Base-by-base conservation (phyloP, 2,888 invertebrate genomes). In the Tanytarsus gracilentus region DNA sequence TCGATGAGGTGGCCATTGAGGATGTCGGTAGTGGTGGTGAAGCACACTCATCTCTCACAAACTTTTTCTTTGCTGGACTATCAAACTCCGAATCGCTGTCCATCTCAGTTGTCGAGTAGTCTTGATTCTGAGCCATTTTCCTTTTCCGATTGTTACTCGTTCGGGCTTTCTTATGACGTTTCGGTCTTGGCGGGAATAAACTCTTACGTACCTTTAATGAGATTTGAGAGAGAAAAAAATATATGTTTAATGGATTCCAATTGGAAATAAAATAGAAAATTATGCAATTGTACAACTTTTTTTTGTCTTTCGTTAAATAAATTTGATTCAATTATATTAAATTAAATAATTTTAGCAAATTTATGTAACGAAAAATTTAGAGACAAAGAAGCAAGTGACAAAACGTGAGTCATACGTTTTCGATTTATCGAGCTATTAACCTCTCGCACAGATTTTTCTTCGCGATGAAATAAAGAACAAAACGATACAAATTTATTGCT, bases 121-220 rank as follows among this genome's bases (percentile, higher is more conserved):
- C 30, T 11, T 48, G 59, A 49, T 25, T 49, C 21, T 58, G 44
- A 36, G 60, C 25, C 60, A 60, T 60, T 33, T 60, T 60, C 7
- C 60, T 14, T 14, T 60, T 60, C 14, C 33, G 60, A 39, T 21
- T 62, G 3, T 49, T 36, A 6, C 49, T 23, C 11, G 65, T 58
- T 27, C 65, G 64, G 11, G 63, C 62, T 63, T 64, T 66, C 61
- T 64, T 70, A 64, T 75, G 76, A 65, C 71, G 77, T 65, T 71
- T 77, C 65, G 84, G 84, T 59, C 83, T 76, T 55, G 84, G 84
- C 27, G 85, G 84, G 73, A 82, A 84, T 69, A 80, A 79, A 66
- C 76, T 80, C 71, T 84, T 84, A 68, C 84, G 78, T 65, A 79
- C 79, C 85, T 85, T 75, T 63, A 76, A 71, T 5, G n/a, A 27